Conservation (phyloP, 1,140 invertebrate genomes). For the Drosophila bifasciata region DNA sequence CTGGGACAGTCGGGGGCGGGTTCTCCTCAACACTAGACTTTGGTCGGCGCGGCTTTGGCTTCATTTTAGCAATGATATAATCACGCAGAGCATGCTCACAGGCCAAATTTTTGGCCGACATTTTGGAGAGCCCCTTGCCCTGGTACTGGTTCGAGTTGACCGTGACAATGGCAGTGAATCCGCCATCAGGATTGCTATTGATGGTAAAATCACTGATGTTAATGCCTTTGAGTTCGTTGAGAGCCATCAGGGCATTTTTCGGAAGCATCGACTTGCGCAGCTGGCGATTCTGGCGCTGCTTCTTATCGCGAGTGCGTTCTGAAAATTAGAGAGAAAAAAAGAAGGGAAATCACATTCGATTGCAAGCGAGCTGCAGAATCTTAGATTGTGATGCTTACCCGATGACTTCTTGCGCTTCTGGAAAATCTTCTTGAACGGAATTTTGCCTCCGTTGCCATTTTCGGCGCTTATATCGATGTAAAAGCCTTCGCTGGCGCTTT, state of each 20-base stretch:
- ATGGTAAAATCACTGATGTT: constrained; percentile 79
- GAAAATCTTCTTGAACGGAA: constrained; percentile 81
- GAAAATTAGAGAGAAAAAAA: background rate
- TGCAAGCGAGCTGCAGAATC: background rate
- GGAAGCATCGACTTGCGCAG: constrained; percentile 89
- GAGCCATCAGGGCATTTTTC: constrained; percentile 94
- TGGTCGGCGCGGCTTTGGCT: constrained; percentile 71
- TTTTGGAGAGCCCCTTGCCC: constrained; percentile 84
- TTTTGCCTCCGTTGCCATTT: constrained; percentile 54
- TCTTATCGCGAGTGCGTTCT: constrained; percentile 85
- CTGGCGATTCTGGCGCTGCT: constrained; percentile 88
- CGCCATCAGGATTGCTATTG: constrained; percentile 66
- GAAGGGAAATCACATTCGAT: background rate
- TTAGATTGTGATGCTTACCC: constrained; percentile 40
- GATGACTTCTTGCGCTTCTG: constrained; percentile 81
- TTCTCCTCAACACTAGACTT: constrained; percentile 29
- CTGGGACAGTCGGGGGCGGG: background rate
- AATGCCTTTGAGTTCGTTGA: constrained; percentile 90
- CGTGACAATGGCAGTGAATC: constrained; percentile 77
- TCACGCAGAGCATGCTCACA: constrained; percentile 90
- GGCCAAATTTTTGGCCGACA: constrained; percentile 87
- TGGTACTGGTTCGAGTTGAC: constrained; percentile 78
- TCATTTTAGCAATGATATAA: constrained; percentile 89
- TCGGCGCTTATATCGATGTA: constrained; percentile 30
- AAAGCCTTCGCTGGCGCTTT: background rate